A percentile compares a stretch with the other conserved stretches of the same genome.
phyloP scores from a whole-genome alignment of 2,797 vertebrate genomes.

The Paramormyrops hopkinsi region DNA sequence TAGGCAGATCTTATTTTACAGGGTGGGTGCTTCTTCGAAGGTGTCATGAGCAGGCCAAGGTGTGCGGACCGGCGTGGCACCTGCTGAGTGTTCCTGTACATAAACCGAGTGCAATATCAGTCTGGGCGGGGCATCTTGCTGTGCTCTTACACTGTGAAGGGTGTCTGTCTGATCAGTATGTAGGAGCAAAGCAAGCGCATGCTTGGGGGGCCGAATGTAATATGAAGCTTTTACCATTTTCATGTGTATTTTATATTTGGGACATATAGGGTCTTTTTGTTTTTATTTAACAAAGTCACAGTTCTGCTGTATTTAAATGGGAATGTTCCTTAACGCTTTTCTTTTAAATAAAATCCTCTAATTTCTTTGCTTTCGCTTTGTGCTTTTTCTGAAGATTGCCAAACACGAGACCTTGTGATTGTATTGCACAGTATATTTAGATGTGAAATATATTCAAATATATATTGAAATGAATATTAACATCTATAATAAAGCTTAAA shows the following conservation, averaged over 20 bases:
- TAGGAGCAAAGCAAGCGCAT: conserved; percentile 60
- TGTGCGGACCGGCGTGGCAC: conserved; percentile 38
- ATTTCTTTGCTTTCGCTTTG: conserved; percentile 9
- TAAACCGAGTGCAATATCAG: conserved; percentile 76
- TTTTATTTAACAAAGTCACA: conserved; percentile 37
- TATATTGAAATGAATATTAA: not conserved
- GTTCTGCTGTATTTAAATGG: conserved; percentile 29
- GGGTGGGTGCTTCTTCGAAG: conserved; percentile 40
- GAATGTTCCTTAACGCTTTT: conserved; percentile 22
- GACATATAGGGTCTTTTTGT: conserved; percentile 27
- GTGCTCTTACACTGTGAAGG: conserved; percentile 69
- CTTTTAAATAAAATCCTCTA: conserved; percentile 31
- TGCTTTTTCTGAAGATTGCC: not conserved
- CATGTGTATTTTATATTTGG: conserved; percentile 34
- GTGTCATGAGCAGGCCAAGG: conserved; percentile 50
- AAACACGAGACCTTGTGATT: not conserved
- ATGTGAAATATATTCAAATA: not conserved
- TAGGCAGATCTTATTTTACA: conserved; percentile 45
- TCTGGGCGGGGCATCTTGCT: conserved; percentile 62
- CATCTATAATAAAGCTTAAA: not conserved
- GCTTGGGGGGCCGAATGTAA: conserved; percentile 30
- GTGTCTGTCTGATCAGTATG: conserved; percentile 68
- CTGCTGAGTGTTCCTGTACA: conserved; percentile 66
- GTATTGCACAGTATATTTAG: not conserved
- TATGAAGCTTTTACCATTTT: conserved; percentile 33